Base-by-base conservation (phyloP, 2,888 invertebrate genomes). In the Bembecia ichneumoniformis region DNA sequence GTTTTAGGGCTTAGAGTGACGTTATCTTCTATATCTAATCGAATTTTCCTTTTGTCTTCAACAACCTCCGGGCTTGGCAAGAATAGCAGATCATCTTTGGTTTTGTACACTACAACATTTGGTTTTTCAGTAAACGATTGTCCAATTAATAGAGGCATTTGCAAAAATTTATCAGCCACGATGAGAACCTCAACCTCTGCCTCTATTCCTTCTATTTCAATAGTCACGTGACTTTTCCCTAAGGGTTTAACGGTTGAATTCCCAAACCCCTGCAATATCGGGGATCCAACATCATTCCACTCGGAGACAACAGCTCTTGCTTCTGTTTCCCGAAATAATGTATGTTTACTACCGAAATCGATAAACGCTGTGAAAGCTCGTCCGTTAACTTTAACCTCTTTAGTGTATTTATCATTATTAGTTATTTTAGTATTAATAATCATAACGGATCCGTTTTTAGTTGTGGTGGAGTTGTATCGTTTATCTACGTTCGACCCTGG, bases 331-430 rank as follows among this genome's bases (percentile, higher is more conserved):
- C 44, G 5, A n/a, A 55, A 15, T 14, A 55, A 13, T 3, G 53
- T 50, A 14, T 49, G 47, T 14, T 50, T 46, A 44, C 52, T 55
- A n/a, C 55, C 55, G 35, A 55, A 52, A 47, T 55, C 53, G 17
- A 55, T 20, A 15, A 47, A 52, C 35, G 49, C 48, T 2, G 11
- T 14, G 3, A 52, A 17, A 11, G 20, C 13, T 4, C 11, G 4
- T 13, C 49, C 47, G 34, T 46, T 50, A n/a, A 55, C 35, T 9
- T 5, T 16, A 10, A 51, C 51, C 10, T 28, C 46, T 47, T 55
- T 55, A 36, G 35, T 50, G 49, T 50, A 55, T 45, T 55, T 55
- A 3, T 46, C 35, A 15, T 50, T 48, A 14, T 48, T 45, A 20
- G 13, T 34, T n/a, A 13, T 13, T 4, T 35, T 35, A 17, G 17